Conservation (phyloP, 2,888 invertebrate species). For the Tipula lateralis region DNA sequence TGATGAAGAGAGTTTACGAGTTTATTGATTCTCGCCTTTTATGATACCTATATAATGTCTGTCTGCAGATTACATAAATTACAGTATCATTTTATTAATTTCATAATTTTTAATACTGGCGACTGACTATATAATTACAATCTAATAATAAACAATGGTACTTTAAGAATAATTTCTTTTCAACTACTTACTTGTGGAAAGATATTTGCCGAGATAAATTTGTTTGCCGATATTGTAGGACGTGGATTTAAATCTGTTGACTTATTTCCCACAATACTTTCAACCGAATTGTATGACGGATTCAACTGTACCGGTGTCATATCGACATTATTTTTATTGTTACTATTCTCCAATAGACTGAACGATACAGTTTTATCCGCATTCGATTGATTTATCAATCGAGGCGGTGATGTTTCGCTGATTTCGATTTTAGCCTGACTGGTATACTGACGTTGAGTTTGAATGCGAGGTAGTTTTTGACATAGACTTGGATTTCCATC, state of each 20-base stretch:
- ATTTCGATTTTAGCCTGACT: conserved; percentile 36
- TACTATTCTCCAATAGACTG: conserved; percentile 34
- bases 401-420: conserved; percentile 34
- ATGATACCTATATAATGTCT: too few species aligned
- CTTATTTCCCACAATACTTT: conserved; percentile 41
- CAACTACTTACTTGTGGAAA: conserved; percentile 28
- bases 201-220: conserved; percentile 2
- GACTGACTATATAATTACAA: too few species aligned
- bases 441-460: conserved; percentile 25
- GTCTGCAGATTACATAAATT: too few species aligned
- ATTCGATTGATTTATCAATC: conserved; percentile 36
- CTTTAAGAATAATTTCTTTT: too few species aligned
- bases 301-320: conserved; percentile 41
- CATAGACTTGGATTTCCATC: conserved; percentile 28
- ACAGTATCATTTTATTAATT: too few species aligned
- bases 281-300: conserved; percentile 42
- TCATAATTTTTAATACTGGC: too few species aligned
- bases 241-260: conserved; percentile 30
- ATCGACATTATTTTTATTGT: conserved; percentile 39
- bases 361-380: conserved; percentile 42
- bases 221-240: not conserved
- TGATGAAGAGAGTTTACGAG: not conserved
- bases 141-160: too few species aligned
- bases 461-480: conserved; percentile 35
- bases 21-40: too few species aligned